These are phyloP conservation scores for Falco peregrinus DNA, from an alignment of 2,797 vertebrate species.

Conservation along the genomic window DNA sequence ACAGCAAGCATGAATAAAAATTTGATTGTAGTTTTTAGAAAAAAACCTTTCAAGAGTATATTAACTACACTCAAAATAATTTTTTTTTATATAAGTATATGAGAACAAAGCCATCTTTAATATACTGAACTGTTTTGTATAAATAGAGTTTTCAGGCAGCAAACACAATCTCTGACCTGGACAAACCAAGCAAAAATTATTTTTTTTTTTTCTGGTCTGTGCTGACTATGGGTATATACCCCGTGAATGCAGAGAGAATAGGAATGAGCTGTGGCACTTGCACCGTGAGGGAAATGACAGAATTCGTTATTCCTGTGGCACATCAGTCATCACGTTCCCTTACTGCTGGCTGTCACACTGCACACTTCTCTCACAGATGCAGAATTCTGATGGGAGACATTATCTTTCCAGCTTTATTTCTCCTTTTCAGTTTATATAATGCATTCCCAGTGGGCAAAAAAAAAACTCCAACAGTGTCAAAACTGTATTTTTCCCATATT, in stretches of 20 bases:
- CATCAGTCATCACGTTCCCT: neutral
- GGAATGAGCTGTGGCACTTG: slow-evolving; percentile 4
- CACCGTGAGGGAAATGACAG: neutral
- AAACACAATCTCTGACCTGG: neutral
- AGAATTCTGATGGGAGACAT: slow-evolving; percentile 2
- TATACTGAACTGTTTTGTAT: neutral
- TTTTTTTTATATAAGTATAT: neutral
- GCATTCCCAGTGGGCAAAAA: neutral
- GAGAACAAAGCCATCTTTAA: neutral
- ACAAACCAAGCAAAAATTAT: neutral
- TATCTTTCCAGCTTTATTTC: neutral
- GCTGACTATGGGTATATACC: neutral
- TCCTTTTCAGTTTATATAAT: neutral
- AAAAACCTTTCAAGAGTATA: neutral
- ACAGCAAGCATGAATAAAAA: neutral
- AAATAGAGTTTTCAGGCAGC: neutral
- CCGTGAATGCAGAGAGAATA: neutral
- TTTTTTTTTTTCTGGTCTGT: neutral
- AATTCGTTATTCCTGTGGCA: slow-evolving; percentile 38
- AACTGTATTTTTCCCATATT: neutral
- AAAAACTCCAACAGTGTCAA: neutral
- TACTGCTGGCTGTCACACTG: neutral
- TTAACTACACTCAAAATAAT: neutral
- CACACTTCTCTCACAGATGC: neutral
- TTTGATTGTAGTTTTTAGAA: neutral